Evolutionary conservation across 2,888 invertebrate genomes (phyloP).

Genomic region (Mesochorus sp.): DNA sequence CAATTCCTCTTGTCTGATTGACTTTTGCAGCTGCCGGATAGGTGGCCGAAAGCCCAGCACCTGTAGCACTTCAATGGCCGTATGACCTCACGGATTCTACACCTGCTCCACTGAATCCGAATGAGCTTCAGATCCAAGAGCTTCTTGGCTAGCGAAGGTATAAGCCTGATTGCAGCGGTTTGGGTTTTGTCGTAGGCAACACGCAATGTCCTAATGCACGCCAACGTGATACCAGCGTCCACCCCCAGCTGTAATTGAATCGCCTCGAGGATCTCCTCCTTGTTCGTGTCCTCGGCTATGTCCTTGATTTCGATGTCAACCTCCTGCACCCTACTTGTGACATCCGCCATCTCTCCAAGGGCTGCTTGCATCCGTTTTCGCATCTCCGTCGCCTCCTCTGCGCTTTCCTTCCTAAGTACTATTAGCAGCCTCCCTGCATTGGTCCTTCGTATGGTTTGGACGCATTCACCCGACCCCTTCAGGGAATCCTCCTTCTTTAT

Average conservation of each 20-base stretch:
- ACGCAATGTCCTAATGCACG: constrained; percentile 20
- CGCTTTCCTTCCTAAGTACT: background rate
- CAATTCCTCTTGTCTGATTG: constrained; percentile 6
- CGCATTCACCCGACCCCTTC: background rate
- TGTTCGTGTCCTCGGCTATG: constrained; percentile 52
- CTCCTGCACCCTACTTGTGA: constrained; percentile 51
- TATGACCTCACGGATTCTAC: constrained; percentile 35
- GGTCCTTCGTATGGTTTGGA: background rate
- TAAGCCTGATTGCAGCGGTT: constrained; percentile 37
- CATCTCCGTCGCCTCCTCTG: background rate
- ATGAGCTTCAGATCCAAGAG: constrained; percentile 7
- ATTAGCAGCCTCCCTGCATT: background rate
- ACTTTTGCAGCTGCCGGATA: constrained; percentile 40
- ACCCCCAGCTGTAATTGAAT: constrained; percentile 12
- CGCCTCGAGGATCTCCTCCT: constrained; percentile 49
- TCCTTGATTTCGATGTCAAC: constrained; percentile 54
- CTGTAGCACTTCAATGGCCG: constrained; percentile 49
- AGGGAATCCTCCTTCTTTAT: background rate
- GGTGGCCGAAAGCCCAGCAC: constrained; percentile 58
- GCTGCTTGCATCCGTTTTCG: background rate
- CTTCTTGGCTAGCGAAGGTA: constrained; percentile 31
- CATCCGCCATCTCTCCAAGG: constrained; percentile 22
- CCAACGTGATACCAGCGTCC: too few relatives aligned
- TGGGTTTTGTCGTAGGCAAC: constrained; percentile 44
- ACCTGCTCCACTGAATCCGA: constrained; percentile 53